phyloP scores from a whole-genome alignment of 2,797 vertebrate genomes.

The Anguilla obscura region DNA sequence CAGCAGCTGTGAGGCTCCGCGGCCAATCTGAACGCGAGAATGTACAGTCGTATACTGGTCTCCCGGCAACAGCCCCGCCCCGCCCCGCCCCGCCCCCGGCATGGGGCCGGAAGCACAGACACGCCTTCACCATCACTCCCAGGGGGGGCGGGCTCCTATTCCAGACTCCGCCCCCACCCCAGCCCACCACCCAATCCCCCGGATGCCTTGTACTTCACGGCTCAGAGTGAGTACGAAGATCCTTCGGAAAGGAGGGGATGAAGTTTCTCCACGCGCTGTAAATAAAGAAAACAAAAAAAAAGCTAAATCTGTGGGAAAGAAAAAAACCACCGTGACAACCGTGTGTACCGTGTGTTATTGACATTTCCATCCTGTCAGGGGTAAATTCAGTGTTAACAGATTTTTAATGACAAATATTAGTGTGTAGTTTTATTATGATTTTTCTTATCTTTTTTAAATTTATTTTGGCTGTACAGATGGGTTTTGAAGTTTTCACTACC shows the following conservation, averaged over 20 bases:
- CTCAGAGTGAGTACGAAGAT: constrained; percentile 57
- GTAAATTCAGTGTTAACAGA: constrained; percentile 27
- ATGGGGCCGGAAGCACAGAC: not conserved
- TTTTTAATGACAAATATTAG: constrained; percentile 26
- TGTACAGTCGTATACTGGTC: constrained; percentile 48
- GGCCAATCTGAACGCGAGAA: constrained; percentile 15
- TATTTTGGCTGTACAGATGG: constrained; percentile 18
- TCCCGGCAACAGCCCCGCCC: constrained; percentile 29
- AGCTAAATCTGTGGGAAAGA: constrained; percentile 8
- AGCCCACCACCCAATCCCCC: constrained; percentile 29
- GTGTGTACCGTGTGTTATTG: constrained; percentile 36
- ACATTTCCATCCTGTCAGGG: constrained; percentile 32
- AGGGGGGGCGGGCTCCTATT: not conserved
- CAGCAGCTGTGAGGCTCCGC: constrained; percentile 81
- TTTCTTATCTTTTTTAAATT: not conserved
- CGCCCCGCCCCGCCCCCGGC: constrained; percentile 11
- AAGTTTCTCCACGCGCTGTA: not conserved
- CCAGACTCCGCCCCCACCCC: not conserved
- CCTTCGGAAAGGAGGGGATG: constrained; percentile 41
- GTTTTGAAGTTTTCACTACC: constrained; percentile 15
- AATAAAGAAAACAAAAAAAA: constrained; percentile 12
- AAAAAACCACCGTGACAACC: constrained; percentile 23
- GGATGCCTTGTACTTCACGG: constrained; percentile 29
- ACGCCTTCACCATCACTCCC: constrained; percentile 17
- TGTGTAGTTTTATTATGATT: constrained; percentile 31